Base-by-base conservation (phyloP, 2,113 vertebrate species). In the Ancistrus triradiatus region DNA sequence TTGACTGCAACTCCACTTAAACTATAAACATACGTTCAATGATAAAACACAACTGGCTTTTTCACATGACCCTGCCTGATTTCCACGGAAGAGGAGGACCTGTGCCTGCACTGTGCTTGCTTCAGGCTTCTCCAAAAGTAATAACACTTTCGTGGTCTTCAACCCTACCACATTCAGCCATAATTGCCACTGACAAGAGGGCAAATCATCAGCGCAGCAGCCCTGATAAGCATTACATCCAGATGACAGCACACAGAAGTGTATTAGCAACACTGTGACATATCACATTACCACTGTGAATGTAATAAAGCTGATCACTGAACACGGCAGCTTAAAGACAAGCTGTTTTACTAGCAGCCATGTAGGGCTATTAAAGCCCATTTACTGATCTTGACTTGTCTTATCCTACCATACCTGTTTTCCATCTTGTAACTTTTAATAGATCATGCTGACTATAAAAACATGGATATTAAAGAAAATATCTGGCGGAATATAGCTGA, bases 141-240 rank as follows among this genome's bases (percentile, higher is more conserved):
- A 82, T 80, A 73, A 74, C 77, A 74, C 88, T 85, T 84, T 25
- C 65, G 75, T 85, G 86, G 90, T 74, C 79, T 18, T 90, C 90
- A 91, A 70, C 89, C 89, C 83, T 84, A 62, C 90, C 86, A 88
- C 89, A 92, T 91, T 87, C 86, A 87, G 85, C 85, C 86, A 90
- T 97, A 97, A 97, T 97, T 94, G 92, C 91, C 88, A 89, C 90
- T 89, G 94, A 97, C 95, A 94, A 92, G 92, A 89, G 91, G 92
- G 89, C 89, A 91, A 92, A 90, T 95, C 91, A 89, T 92, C 92
- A 94, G 90, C 88, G 85, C 86, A 78, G 88, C 7, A 85, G 73
- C 28, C 89, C 90, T 95, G 94, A 98, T 97, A 95, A 97, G 94
- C 93, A 93, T 96, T 94, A 90, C 91, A 88, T 87, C 90, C 89